Evolutionary conservation across 2,113 vertebrate genomes (phyloP), one percentile per base, ranked within the genome.

Genomic region (Pogona vitticeps): DNA sequence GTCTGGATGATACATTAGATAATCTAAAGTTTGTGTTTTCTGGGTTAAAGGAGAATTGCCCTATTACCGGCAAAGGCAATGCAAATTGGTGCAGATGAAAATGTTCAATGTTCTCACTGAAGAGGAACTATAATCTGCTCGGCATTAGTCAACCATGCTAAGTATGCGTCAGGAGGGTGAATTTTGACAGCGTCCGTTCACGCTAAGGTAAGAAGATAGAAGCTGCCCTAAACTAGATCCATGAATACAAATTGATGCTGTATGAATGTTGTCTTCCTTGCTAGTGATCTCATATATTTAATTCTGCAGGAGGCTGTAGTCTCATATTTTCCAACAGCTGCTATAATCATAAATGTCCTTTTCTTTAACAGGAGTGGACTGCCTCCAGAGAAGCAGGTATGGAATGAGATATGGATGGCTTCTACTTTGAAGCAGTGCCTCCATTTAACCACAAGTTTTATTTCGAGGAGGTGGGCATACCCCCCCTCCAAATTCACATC

Each of bases 11-110:
- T 81, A 58, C 28, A 84, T 71, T 79, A 81, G 59, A 79, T 82
- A 89, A 88, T 17, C 9, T 91, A 79, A 77, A 92, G 79, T 42
- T 52, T 82, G 23, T 88, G 59, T 88, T 76, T 68, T 88, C 17
- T 46, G 76, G 13, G 33, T 85, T 88, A 73, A 76, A 90, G 28
- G 36, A 88, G 23, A 87, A 71, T 67, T 90, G 36, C 10, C 4
- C 1, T 78, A 0, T 85, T 70, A 88, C 3, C 73, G 40, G 46
- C 21, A 38, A 72, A 90, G 10, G 63, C 56, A 84, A 80, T 26
- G 1, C 6, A 85, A 65, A 18, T 63, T n/a, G 36, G 3, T 52
- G 71, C 76, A 82, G 80, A 87, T 68, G n/a, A 71, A 33, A 71
- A 58, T 75, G 0, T 87, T 23, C n/a, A 63, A 3, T 40, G 63